Conservation (phyloP, 2,113 vertebrate genomes). For the Megaleporinus macrocephalus region DNA sequence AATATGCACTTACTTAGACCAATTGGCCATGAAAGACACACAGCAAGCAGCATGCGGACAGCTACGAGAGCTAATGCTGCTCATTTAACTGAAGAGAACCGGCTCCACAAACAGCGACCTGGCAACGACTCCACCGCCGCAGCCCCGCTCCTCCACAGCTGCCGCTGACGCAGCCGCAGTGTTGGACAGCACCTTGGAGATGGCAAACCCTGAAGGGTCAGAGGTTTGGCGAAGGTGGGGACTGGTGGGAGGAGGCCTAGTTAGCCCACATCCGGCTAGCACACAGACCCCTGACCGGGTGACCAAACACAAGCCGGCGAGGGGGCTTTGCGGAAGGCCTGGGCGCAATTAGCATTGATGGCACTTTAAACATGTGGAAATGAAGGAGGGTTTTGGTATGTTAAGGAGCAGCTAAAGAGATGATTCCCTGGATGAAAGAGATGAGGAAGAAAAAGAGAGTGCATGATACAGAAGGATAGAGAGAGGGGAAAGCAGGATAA, state of each 20-base stretch:
- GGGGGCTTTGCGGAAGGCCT: slow-evolving; percentile 66
- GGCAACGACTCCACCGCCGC: slow-evolving; percentile 46
- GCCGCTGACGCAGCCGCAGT: slow-evolving; percentile 61
- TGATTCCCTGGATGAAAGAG: slow-evolving; percentile 73
- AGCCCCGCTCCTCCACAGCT: slow-evolving; percentile 71
- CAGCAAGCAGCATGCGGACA: slow-evolving; percentile 40
- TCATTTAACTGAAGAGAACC: slow-evolving; percentile 70
- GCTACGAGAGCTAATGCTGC: slow-evolving; percentile 7
- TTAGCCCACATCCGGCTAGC: slow-evolving; percentile 57
- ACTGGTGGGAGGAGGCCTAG: slow-evolving; percentile 42
- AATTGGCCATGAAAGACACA: slow-evolving; percentile 52
- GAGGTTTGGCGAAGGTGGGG: slow-evolving; percentile 51
- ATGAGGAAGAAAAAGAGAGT: slow-evolving; percentile 70
- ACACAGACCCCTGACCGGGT: slow-evolving; percentile 67
- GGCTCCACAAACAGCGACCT: slow-evolving; percentile 69
- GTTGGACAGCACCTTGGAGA: slow-evolving; percentile 73
- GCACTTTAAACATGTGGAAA: slow-evolving; percentile 74
- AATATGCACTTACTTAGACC: slow-evolving; percentile 40
- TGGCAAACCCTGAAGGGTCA: slow-evolving; percentile 57
- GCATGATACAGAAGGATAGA: slow-evolving; percentile 68
- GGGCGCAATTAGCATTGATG: slow-evolving; percentile 80
- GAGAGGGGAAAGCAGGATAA: slow-evolving; percentile 73
- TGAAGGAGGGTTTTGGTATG: slow-evolving; percentile 73
- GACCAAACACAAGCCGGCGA: slow-evolving; percentile 72
- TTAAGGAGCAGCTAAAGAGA: slow-evolving; percentile 72